A percentile compares a stretch with the other conserved stretches of the same genome.
phyloP scores from a whole-genome alignment of 2,113 vertebrate genomes.

The Larimichthys polyactis region DNA sequence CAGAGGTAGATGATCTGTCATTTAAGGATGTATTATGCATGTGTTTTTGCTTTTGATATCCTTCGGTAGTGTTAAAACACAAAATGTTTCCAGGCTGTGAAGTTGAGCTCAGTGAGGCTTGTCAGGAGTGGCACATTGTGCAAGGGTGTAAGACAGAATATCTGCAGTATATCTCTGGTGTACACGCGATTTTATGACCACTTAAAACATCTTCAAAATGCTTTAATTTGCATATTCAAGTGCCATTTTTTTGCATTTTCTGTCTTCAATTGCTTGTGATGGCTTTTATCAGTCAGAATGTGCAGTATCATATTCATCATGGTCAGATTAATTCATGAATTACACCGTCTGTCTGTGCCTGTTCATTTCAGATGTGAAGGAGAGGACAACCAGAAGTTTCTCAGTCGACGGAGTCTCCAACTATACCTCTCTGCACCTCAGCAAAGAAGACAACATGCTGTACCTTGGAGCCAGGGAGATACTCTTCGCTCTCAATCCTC shows the following conservation, averaged over 20 bases:
- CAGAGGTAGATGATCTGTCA: not conserved
- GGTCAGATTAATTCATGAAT: slow-evolving; percentile 1
- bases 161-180: slow-evolving; percentile 28
- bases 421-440: slow-evolving; percentile 91
- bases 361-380: slow-evolving; percentile 78
- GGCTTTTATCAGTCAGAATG: slow-evolving; percentile 16
- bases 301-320: not conserved
- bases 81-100: not conserved
- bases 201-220: slow-evolving; percentile 22
- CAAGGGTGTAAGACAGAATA: slow-evolving; percentile 40
- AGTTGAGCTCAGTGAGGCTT: slow-evolving; percentile 16
- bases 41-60: not conserved
- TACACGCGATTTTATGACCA: slow-evolving; percentile 12
- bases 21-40: not conserved
- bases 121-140: slow-evolving; percentile 34
- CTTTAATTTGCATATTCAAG: slow-evolving; percentile 29
- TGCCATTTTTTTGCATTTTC: not conserved
- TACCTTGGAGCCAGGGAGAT: slow-evolving; percentile 91
- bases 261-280: not conserved
- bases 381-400: slow-evolving; percentile 86
- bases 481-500: slow-evolving; percentile 89
- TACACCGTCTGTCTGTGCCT: slow-evolving; percentile 2
- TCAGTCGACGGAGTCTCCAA: slow-evolving; percentile 84
- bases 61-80: not conserved
- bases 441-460: slow-evolving; percentile 85